These are phyloP conservation scores for Cataglyphis altisquamis DNA, from an alignment of 2,888 invertebrate genomes.

Conservation along the genomic window DNA sequence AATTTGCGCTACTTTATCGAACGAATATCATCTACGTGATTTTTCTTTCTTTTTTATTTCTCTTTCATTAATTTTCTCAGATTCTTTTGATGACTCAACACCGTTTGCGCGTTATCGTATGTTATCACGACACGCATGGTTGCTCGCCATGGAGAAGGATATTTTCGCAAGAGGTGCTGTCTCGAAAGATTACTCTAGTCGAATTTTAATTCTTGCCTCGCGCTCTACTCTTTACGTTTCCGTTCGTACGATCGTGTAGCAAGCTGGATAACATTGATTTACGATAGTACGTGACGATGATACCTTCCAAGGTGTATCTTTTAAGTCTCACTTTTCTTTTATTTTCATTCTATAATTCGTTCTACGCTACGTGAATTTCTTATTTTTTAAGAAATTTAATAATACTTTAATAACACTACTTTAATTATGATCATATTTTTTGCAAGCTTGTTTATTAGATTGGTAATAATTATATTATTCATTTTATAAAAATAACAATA, in stretches of 20 bases:
- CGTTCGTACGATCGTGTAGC: not conserved
- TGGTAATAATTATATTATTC: not conserved
- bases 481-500: not conserved
- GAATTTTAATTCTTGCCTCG: conserved; percentile 23
- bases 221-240: not conserved
- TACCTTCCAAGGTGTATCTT: not conserved
- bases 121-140: conserved; percentile 27
- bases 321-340: not conserved
- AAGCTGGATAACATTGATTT: conserved; percentile 26
- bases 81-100: conserved; percentile 10
- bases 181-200: not conserved
- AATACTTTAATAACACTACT: not conserved
- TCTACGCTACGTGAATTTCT: not conserved
- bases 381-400: not conserved
- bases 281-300: conserved; percentile 22
- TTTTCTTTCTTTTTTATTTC: not conserved
- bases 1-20: conserved; percentile 12
- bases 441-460: not conserved
- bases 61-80: conserved; percentile 9
- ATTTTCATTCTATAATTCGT: not conserved
- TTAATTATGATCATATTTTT: not conserved
- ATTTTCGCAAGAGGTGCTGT: conserved; percentile 8
- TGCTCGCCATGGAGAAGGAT: conserved; percentile 9
- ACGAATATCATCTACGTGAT: not conserved
- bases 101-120: not conserved